These are phyloP conservation scores for Hemitrygon akajei DNA, from an alignment of 2,797 vertebrate genomes.

Conservation along the genomic window DNA sequence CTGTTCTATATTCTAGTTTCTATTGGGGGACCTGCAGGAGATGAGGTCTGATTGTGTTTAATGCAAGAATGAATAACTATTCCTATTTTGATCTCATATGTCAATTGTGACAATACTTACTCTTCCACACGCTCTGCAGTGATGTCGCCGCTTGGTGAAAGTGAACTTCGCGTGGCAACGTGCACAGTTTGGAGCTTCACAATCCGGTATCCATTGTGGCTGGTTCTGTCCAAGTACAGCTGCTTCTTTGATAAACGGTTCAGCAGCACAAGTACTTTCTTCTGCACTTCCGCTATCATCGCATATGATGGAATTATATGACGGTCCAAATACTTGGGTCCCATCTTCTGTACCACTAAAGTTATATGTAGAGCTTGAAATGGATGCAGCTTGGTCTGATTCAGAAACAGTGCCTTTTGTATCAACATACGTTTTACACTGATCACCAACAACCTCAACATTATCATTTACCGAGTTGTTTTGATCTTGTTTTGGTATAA, in stretches of 20 bases:
- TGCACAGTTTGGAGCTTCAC: conserved; percentile 91
- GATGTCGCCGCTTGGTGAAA: conserved; percentile 87
- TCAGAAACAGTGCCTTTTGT: conserved; percentile 21
- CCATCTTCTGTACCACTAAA: not conserved
- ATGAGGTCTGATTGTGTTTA: too few species aligned
- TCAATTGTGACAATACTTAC: conserved; percentile 55
- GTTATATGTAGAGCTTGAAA: not conserved
- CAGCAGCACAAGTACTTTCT: conserved; percentile 41
- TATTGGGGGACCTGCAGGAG: too few species aligned
- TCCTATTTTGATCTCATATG: too few species aligned
- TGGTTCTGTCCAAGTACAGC: conserved; percentile 66
- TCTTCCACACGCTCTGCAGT: conserved; percentile 93
- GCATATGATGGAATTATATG: not conserved
- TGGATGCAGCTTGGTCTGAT: not conserved
- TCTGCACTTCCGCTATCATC: not conserved
- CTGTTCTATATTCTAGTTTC: too few species aligned
- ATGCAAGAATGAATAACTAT: too few species aligned
- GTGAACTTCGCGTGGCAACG: conserved; percentile 85
- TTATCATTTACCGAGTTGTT: conserved; percentile 32
- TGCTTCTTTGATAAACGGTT: conserved; percentile 46
- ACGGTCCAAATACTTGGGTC: conserved; percentile 20
- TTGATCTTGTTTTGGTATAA: conserved; percentile 46
- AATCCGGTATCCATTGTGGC: conserved; percentile 85
- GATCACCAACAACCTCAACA: conserved; percentile 37
- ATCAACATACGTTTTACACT: conserved; percentile 8